Percentiles rank a stretch among this genome's conserved stretches.
Conservation (phyloP, 2,113 vertebrate species). For the zebrafish (Danio rerio) region DNA sequence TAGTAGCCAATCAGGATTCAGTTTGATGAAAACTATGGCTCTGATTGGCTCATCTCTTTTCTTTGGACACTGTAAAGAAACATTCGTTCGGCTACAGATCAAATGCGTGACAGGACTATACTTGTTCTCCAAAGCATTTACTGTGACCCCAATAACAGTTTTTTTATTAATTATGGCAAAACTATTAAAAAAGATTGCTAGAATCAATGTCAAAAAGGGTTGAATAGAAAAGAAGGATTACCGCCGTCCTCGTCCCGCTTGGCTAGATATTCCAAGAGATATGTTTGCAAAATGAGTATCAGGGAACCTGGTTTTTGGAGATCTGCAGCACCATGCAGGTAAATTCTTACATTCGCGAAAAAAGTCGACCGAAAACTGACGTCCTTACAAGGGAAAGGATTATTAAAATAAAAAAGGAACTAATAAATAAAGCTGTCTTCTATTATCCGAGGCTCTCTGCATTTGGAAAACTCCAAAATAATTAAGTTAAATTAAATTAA, state of each 20-base stretch:
- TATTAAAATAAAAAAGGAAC: background rate
- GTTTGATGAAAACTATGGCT: background rate
- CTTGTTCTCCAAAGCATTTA: constrained; percentile 3
- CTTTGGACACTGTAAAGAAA: constrained; percentile 10
- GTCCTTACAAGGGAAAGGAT: background rate
- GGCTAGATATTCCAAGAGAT: constrained; percentile 44
- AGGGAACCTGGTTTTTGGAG: constrained; percentile 37
- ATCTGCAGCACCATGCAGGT: constrained; percentile 70
- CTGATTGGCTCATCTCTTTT: background rate
- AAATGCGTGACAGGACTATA: constrained; percentile 7
- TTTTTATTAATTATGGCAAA: constrained; percentile 1
- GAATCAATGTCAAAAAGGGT: background rate
- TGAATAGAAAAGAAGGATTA: constrained; percentile 31
- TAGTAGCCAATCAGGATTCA: background rate
- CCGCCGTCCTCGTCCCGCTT: background rate
- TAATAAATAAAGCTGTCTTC: background rate
- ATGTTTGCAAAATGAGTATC: constrained; percentile 26
- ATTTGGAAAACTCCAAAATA: background rate
- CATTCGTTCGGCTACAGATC: background rate
- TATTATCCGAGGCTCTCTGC: constrained; percentile 4
- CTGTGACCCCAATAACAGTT: background rate
- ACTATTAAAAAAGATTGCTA: constrained; percentile 3
- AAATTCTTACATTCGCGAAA: constrained; percentile 73
- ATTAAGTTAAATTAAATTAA: no score
- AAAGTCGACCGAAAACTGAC: background rate